Conservation (phyloP, 1,140 invertebrate species). For the Penaeus japonicus region DNA sequence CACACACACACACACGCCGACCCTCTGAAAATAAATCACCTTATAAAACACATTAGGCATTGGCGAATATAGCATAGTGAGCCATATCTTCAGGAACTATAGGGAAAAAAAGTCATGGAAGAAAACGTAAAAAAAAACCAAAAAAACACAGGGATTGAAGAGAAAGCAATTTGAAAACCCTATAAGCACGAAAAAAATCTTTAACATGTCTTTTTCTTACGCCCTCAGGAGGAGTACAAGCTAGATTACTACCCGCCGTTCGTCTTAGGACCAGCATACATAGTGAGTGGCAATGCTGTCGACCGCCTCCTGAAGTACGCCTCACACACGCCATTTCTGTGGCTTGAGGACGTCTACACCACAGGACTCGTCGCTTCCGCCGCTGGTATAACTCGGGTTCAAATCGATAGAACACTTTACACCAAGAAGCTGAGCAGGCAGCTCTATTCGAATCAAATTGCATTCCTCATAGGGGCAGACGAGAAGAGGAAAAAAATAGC, state of each 20-base stretch:
- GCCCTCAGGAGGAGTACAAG: conserved; percentile 57
- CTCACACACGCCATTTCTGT: conserved; percentile 61
- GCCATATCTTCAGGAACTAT: too few relatives aligned
- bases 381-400: conserved; percentile 41
- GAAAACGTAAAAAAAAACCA: too few relatives aligned
- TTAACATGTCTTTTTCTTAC: neutral
- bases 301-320: conserved; percentile 57
- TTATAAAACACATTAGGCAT: too few relatives aligned
- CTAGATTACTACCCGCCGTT: conserved; percentile 59
- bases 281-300: conserved; percentile 59
- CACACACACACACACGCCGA: too few relatives aligned
- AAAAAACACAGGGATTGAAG: too few relatives aligned
- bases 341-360: conserved; percentile 66
- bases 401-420: conserved; percentile 9
- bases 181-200: neutral
- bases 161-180: too few relatives aligned
- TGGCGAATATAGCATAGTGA: too few relatives aligned
- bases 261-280: conserved; percentile 62
- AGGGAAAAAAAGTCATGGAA: too few relatives aligned
- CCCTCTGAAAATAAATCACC: too few relatives aligned
- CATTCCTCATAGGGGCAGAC: neutral
- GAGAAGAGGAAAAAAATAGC: neutral
- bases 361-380: conserved; percentile 64
- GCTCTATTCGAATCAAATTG: neutral
- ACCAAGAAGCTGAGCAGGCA: neutral